Evolutionary conservation across 2,888 invertebrate genomes (phyloP).

Genomic region (Poecilus cupreus): DNA sequence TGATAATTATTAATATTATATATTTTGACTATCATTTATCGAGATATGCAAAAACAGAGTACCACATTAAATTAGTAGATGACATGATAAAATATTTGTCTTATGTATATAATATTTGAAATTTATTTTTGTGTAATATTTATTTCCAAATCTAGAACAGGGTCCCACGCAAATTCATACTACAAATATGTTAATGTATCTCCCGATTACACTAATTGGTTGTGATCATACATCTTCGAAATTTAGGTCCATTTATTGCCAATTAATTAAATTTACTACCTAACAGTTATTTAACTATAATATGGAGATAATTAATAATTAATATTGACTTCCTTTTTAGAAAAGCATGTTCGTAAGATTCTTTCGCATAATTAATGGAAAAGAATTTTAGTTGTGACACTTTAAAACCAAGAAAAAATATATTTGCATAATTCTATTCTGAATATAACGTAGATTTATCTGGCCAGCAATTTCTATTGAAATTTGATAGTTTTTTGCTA

Average conservation of each 20-base stretch:
- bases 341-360: neutral
- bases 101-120: too few relatives aligned
- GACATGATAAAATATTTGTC: too few relatives aligned
- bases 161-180: neutral
- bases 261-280: conserved; percentile 24
- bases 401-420: neutral
- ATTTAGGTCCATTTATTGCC: neutral
- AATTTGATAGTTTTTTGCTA: conserved; percentile 5
- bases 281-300: conserved; percentile 14
- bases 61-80: too few relatives aligned
- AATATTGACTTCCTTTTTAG: conserved; percentile 30
- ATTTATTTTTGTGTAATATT: too few relatives aligned
- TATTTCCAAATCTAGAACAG: too few relatives aligned
- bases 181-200: neutral
- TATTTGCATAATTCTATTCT: conserved; percentile 13
- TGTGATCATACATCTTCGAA: neutral
- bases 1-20: too few relatives aligned
- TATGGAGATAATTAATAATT: conserved; percentile 13
- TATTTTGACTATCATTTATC: too few relatives aligned
- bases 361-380: conserved; percentile 6
- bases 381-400: conserved; percentile 14
- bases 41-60: too few relatives aligned
- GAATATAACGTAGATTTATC: neutral
- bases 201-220: neutral
- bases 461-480: neutral